phyloP scores from a whole-genome alignment of 2,888 invertebrate genomes.

The Urechis unicinctus region DNA sequence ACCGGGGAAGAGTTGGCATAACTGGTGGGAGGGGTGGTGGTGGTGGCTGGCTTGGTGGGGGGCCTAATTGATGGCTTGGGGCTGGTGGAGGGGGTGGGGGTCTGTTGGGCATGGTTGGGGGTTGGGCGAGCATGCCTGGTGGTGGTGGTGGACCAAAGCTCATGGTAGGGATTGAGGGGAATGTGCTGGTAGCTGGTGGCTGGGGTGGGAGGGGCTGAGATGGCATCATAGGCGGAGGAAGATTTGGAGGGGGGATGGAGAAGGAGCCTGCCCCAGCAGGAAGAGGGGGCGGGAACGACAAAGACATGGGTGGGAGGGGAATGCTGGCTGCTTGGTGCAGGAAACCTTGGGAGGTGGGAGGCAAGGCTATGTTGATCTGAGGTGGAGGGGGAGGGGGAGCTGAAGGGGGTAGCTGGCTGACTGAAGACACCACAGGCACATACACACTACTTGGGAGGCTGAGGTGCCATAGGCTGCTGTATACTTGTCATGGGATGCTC shows the following conservation, averaged over 20 bases:
- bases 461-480: too few species aligned
- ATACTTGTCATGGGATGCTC: too few species aligned
- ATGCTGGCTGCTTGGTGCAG: background rate
- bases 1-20: conserved; percentile 1
- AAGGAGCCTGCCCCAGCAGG: conserved; percentile 3
- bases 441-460: too few species aligned
- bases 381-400: background rate
- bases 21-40: conserved; percentile 6
- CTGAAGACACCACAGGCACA: too few species aligned
- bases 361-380: background rate
- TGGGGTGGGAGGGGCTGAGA: background rate
- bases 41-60: conserved; percentile 5
- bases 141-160: background rate
- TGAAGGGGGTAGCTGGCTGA: too few species aligned
- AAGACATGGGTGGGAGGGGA: background rate
- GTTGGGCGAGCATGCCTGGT: background rate
- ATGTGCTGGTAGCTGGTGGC: background rate
- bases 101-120: background rate
- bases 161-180: background rate
- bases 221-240: background rate
- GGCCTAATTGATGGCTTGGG: background rate
- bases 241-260: background rate
- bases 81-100: background rate
- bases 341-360: too few species aligned
- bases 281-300: background rate